Percentiles rank a stretch among this genome's conserved stretches.
These are phyloP conservation scores for Leiothrix lutea DNA, from an alignment of 2,113 vertebrate species.

Conservation along the genomic window DNA sequence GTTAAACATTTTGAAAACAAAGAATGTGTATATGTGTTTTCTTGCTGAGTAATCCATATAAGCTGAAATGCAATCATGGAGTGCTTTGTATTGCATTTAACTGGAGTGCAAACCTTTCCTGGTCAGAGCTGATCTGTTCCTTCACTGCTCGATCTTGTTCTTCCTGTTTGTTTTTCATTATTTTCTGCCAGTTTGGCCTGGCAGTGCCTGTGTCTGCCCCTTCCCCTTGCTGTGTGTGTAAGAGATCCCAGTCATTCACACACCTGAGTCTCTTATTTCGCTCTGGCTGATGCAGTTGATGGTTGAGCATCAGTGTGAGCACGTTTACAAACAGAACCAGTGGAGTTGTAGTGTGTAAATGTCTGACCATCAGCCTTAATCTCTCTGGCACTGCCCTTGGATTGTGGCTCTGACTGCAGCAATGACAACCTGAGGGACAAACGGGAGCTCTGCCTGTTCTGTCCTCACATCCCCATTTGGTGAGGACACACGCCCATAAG, in stretches of 20 bases:
- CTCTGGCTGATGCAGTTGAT: background rate
- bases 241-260: background rate
- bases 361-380: background rate
- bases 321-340: background rate
- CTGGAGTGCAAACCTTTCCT: background rate
- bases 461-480: background rate
- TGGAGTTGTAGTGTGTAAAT: background rate
- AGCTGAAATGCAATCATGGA: background rate
- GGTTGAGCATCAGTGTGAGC: background rate
- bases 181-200: background rate
- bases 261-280: background rate
- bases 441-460: background rate
- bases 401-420: background rate
- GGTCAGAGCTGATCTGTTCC: background rate
- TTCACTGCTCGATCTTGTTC: background rate
- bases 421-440: background rate
- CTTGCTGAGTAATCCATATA: background rate
- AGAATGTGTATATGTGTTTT: background rate
- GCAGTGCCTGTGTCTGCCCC: background rate
- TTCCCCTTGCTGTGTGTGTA: accelerated
- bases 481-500: background rate
- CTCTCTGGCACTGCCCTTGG: background rate
- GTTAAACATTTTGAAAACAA: background rate
- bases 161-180: background rate
- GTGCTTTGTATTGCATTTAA: background rate